Base-by-base conservation (phyloP, 2,797 vertebrate species). In the Psittacula echo region DNA sequence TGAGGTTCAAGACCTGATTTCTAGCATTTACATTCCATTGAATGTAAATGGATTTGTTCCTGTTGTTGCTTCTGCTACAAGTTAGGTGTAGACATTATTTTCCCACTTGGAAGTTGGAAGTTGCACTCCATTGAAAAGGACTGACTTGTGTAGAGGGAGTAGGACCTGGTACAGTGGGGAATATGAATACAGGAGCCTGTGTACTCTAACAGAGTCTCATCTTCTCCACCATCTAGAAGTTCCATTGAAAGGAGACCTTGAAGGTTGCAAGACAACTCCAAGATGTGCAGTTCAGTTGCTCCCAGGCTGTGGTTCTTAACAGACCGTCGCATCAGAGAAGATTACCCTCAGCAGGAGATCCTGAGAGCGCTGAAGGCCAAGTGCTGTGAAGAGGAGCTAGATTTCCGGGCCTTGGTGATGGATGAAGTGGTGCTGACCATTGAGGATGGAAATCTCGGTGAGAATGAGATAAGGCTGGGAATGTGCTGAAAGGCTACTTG, bases 321-420 rank as follows among this genome's bases (percentile, higher is more conserved):
- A 65, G 98, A 98, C 97, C 97, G 98, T 89, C 98, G 98, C 89
- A 98, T 98, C 96, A 97, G 97, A 82, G 98, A 98, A 96, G 98
- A 98, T 87, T 98, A 98, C 60, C 98, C 98, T 65, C 98, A 98
- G 58, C 98, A 98, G 93, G 98, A 98, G 95, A 98, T 98, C 80
- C 87, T 98, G 76, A 96, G 98, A 72, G 98, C 98, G 0, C 92
- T 98, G 89, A 98, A 98, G 94, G 96, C 98, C 89, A 98, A 98
- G 54, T 98, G 98, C 94, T 98, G 98, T 75, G 98, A 98, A 79
- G 98, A 98, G 85, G 98, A 98, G 37, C 74, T 98, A 42, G 98
- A 98, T 82, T 98, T 98, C 34, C 96, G 98, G 62, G 98, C 98
- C 53, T 85, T 98, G 83, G 90, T 98, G 85, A 98, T 98, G 97